Base-by-base conservation (phyloP, 2,888 invertebrate genomes). In the Spodoptera exigua region DNA sequence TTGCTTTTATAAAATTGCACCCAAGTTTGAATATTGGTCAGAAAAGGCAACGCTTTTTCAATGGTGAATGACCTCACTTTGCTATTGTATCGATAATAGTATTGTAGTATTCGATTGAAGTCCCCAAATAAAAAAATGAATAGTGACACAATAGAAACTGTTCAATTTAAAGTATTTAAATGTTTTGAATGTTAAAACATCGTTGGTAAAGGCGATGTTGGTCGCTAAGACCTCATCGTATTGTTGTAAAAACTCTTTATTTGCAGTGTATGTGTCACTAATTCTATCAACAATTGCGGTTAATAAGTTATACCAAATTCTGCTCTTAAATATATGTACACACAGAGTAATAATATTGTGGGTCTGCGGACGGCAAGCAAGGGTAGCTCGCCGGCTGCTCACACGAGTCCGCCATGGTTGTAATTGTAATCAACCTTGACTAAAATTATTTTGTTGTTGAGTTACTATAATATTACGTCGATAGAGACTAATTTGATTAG, bases 181-280 rank as follows among this genome's bases (percentile, higher is more conserved):
- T 32, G 39, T 61, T 62, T 40, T 53, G 16, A 46, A 61, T 66
- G n/a, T 36, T 48, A 43, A 55, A 10, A 16, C 54, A 41, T 35
- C 17, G 36, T 57, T 75, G 76, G 82, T 81, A 75, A 73, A 78
- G 74, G 78, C 77, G 70, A 76, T 40, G 16, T 39, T 21, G 34
- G n/a, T 65, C 66, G 39, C 32, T 48, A 17, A 36, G 66, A 43
- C 64, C 51, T 56, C 66, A 61, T 57, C 54, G 60, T 46, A 70
- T 76, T 79, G 73, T 78, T 78, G 58, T 72, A 59, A 67, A 73
- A 69, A 71, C 67, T 54, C 61, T 69, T 73, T 74, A 69, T 64
- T 70, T 64, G 46, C 35, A 52, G 46, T 46, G 57, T 17, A 55
- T 63, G 52, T 16, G 44, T 32, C 48, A 39, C 44, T 36, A 58